Conservation (phyloP, 2,888 invertebrate genomes). For the Acheta domesticus region DNA sequence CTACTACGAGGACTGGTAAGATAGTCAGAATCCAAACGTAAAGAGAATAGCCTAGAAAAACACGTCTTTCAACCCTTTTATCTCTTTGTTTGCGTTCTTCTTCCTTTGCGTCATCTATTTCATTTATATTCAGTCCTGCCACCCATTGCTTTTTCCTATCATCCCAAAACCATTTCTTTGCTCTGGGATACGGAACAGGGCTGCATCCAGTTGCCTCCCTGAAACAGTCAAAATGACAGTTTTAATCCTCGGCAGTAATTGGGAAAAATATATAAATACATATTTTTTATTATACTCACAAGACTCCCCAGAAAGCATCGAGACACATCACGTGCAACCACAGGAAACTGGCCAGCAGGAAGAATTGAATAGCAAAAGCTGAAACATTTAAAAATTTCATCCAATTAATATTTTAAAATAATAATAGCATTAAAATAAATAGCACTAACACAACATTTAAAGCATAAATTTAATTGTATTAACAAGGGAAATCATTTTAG, state of each 20-base stretch:
- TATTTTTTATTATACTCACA: neutral
- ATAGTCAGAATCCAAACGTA: neutral
- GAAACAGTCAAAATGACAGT: neutral
- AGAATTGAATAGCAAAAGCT: slow-evolving; percentile 9
- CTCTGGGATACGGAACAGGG: neutral
- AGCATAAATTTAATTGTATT: too few relatives aligned
- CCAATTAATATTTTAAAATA: too few relatives aligned
- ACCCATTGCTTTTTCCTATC: neutral
- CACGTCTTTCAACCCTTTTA: neutral
- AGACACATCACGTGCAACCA: neutral
- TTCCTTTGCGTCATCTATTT: neutral
- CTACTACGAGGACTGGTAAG: neutral
- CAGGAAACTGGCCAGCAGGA: neutral
- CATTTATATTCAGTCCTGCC: neutral
- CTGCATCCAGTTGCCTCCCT: neutral
- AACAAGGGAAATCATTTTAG: too few relatives aligned
- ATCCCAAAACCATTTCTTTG: neutral
- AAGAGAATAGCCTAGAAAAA: neutral
- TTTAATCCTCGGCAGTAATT: neutral
- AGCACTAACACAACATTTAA: too few relatives aligned
- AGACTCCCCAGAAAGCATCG: neutral
- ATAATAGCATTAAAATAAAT: too few relatives aligned
- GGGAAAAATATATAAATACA: too few relatives aligned
- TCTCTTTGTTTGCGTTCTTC: neutral
- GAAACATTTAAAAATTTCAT: neutral